Evolutionary conservation across 2,888 invertebrate genomes (phyloP), one percentile per base, ranked within the genome.

Genomic region (Autographa pulchrina): DNA sequence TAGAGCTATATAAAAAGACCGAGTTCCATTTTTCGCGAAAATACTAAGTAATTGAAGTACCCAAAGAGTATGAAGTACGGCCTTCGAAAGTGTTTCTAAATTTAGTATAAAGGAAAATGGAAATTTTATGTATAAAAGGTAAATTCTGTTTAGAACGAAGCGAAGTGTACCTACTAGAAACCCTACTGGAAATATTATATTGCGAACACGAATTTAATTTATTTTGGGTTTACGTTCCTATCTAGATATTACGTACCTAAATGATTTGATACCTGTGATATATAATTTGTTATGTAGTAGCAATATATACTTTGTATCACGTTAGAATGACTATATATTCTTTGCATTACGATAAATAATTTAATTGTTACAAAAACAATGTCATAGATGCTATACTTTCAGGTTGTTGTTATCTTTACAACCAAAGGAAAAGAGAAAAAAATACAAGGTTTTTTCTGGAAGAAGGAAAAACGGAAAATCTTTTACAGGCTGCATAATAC

Each of bases 21-120:
- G 60, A 70, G 31, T 20, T 20, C 0, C 35, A 61, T 62, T 69
- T 69, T 62, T 63, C 48, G 35, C 41, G 16, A 48, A 70, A 66
- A 16, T 25, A 60, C 18, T 68, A 56, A 68, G 56, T 81, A 61
- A 68, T 81, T 65, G 41, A 31, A 56, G 54, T 56, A 56, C 54
- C 25, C 4, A 56, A 56, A 56, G 54, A 56, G 54, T 25, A 56
- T 56, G 25, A 54, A 14, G 58, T 54, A 25, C 6, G 59, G 16
- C 8, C 9, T 75, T 61, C 59, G 41, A 20, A 65, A 62, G 64
- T 60, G 5, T 25, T 54, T 56, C 54, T 56, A 25, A 20, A 56
- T 56, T 56, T 20, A 56, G 54, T 11, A 48, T 48, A 48, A 48
- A 48, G 48, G 48, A 48, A 48, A 56, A 56, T 56, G 20, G 25